These are phyloP conservation scores for Brachirus orientalis DNA, from an alignment of 2,113 vertebrate genomes.

Conservation along the genomic window DNA sequence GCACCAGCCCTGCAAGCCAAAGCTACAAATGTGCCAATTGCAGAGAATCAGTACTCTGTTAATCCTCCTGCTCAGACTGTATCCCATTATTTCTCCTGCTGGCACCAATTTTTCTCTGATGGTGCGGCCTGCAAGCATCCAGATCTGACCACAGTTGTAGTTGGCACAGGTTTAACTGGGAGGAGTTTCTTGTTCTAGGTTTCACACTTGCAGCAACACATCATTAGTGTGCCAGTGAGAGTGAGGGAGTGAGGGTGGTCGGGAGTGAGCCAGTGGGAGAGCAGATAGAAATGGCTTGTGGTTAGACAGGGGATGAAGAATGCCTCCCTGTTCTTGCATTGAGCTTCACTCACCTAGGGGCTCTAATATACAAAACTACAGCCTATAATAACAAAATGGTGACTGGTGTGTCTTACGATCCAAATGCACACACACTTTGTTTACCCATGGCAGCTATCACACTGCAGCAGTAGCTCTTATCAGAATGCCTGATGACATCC, in stretches of 20 bases:
- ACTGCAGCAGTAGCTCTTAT: constrained; percentile 62
- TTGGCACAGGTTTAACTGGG: constrained; percentile 66
- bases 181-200: constrained; percentile 69
- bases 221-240: constrained; percentile 63
- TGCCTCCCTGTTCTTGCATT: constrained; percentile 22
- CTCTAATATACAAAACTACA: constrained; percentile 15
- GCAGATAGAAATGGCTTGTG: constrained; percentile 26
- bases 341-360: constrained; percentile 22
- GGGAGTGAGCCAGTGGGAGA: constrained; percentile 17
- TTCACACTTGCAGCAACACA: constrained; percentile 63
- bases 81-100: constrained; percentile 56
- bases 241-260: not conserved
- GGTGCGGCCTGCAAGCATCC: constrained; percentile 36
- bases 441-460: constrained; percentile 57
- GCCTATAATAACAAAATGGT: constrained; percentile 38
- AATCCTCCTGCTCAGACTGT: constrained; percentile 23
- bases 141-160: constrained; percentile 48
- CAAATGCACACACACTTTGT: constrained; percentile 23
- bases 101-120: constrained; percentile 39
- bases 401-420: constrained; percentile 18
- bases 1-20: constrained; percentile 12
- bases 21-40: constrained; percentile 24
- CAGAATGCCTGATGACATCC: constrained; percentile 72
- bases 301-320: constrained; percentile 44
- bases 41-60: constrained; percentile 26